Evolutionary conservation across 2,113 vertebrate genomes (phyloP).

Genomic region (Balaeniceps rex): DNA sequence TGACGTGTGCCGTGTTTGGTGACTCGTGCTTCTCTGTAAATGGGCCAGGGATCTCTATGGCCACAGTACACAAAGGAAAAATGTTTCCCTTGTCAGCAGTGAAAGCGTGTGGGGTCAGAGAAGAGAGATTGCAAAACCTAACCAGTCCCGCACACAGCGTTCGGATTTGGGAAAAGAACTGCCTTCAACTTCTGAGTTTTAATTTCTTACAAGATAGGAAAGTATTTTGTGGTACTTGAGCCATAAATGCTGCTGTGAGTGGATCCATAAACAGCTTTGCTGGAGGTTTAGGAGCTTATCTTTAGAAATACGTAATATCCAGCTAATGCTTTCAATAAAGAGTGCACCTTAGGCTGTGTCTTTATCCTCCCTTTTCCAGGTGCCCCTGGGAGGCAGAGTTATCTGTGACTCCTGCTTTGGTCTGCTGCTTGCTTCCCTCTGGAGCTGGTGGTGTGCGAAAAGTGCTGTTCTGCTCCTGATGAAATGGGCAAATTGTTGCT

Average conservation of each 20-base stretch:
- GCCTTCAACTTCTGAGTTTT: background rate
- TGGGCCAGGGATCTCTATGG: background rate
- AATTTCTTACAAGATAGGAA: background rate
- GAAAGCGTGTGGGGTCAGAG: background rate
- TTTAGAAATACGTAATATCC: background rate
- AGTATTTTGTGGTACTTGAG: background rate
- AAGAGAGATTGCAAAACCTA: background rate
- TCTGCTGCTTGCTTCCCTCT: background rate
- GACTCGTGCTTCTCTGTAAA: background rate
- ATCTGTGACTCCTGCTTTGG: background rate
- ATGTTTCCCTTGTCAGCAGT: background rate
- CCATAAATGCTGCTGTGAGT: background rate
- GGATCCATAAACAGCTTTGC: background rate
- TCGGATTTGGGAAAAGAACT: background rate
- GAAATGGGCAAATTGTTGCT: background rate
- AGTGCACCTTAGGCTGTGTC: background rate
- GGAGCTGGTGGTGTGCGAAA: background rate
- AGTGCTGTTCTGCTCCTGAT: background rate
- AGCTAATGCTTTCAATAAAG: background rate
- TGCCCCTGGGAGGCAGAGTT: background rate
- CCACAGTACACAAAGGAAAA: background rate
- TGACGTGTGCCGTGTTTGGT: background rate
- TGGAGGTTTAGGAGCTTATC: constrained; percentile 24
- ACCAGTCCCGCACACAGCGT: background rate
- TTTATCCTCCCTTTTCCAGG: background rate